Evolutionary conservation across 2,888 invertebrate species (phyloP), one percentile per base, ranked within the genome.

Genomic region (Diaprepes abbreviatus): DNA sequence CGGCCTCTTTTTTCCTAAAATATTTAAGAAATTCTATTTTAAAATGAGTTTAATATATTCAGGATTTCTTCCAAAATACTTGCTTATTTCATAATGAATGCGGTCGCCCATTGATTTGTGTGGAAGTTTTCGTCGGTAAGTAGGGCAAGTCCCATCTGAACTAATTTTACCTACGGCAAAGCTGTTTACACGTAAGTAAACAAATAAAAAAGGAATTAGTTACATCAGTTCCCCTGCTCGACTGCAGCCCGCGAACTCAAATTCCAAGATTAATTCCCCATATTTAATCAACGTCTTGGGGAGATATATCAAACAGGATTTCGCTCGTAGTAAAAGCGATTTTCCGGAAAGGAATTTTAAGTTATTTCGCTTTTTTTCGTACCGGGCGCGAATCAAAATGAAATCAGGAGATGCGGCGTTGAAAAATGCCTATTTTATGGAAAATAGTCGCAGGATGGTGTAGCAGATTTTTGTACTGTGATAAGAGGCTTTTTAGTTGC

Each of bases 281-380:
- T 40, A 50, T 62, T 67, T 67, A 67, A 67, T 67, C 67, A 67
- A 60, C 16, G 67, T 62, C 67, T 54, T 28, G 31, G 9, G 55
- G 59, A 67, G 48, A 67, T 67, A 55, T 62, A 67, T 67, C 67
- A 67, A 60, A 17, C 36, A 33, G 62, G 67, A 67, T 67, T 67
- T 67, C 16, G 10, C 33, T 28, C 6, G 28, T 52, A 16, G 31
- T 24, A 35, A 33, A 36, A 36, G 14, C 24, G 7, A 54, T 35
- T 65, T 54, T 52, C 40, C 17, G 48, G 45, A 31, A 24, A 45
- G 45, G 38, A 40, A 54, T 40, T 59, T 63, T 63, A 62, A 62
- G 62, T 62, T 62, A 45, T 62, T 62, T 62, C 62, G 62, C 21
- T 59, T 45, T 40, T 24, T 57, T 57, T 35, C 57, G 57, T 14